phyloP scores from a whole-genome alignment of 2,113 vertebrate species.

The Nycticryphes semicollaris region DNA sequence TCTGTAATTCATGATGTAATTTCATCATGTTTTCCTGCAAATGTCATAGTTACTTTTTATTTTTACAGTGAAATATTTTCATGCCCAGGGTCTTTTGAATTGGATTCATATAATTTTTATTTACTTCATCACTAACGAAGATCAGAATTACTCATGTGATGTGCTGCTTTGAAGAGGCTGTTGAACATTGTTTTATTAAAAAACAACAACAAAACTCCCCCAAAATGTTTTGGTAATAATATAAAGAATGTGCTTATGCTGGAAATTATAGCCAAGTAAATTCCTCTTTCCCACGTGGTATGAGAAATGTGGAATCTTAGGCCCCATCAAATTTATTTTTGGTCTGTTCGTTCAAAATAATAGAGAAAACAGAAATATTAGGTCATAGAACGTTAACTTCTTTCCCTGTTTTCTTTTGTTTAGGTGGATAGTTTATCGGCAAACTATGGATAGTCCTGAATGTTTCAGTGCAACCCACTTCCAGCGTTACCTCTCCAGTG shows the following conservation, averaged over 20 bases:
- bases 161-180: not conserved
- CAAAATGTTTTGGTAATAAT: not conserved
- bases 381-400: not conserved
- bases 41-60: not conserved
- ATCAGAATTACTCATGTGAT: not conserved
- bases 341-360: rapidly evolving
- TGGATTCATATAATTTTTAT: not conserved
- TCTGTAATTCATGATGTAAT: not conserved
- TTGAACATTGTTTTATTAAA: not conserved
- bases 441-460: conserved; percentile 79
- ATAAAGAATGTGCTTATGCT: not conserved
- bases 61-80: not conserved
- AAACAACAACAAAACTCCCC: not conserved
- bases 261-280: not conserved
- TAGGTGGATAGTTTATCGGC: conserved; percentile 89
- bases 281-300: not conserved
- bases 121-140: not conserved
- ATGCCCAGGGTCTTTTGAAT: not conserved
- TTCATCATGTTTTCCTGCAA: not conserved
- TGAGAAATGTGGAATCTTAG: not conserved
- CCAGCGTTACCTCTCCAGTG: conserved; percentile 84
- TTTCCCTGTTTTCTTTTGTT: not conserved
- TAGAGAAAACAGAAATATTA: not conserved
- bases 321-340: not conserved
- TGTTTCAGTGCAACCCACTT: conserved; percentile 88